Base-by-base conservation (phyloP, 2,888 invertebrate genomes). In the Empis livida region DNA sequence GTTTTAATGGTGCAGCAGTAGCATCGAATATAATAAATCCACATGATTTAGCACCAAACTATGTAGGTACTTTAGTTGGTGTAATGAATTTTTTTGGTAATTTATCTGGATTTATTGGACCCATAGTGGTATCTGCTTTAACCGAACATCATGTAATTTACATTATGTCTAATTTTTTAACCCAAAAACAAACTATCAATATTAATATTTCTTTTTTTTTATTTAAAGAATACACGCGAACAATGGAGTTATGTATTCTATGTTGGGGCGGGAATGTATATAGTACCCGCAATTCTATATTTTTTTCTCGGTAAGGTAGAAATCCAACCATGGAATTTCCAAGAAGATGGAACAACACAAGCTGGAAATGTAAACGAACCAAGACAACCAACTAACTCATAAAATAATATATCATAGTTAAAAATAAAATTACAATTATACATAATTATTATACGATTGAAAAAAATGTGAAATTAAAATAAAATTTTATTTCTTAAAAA, bases 241-340 rank as follows among this genome's bases (percentile, higher is more conserved):
- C 79, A 85, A 63, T 87, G 86, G 86, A 76, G 82, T 44, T 73
- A 76, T 27, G 77, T 85, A 44, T 86, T 86, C 60, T 73, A 80
- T 56, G 80, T 84, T 30, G 85, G 85, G 1, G 80, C 83, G 0
- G 71, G 73, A 0, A 73, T 81, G 1, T 87, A 86, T 59, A 77
- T 79, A 14, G 73, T 79, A 2, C 76, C 82, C 1, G 84, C 84
- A 0, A 43, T 82, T 3, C 67, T 84, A 49, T 87, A 82, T 64
- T 78, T 79, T 59, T 47, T 82, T 2, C 80, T 84, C 51, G 86
- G 86, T 8, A 79, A 80, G 0, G 82, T 77, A 0, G 76, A 79
- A 47, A 78, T 80, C 14, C 86, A 86, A 59, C 66, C 75, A 2
- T 86, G 85, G 84, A 85, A 85, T 61, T 63, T n/a, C n/a, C n/a